Evolutionary conservation across 2,797 vertebrate species (phyloP).

Genomic region (Streptopelia turtur): DNA sequence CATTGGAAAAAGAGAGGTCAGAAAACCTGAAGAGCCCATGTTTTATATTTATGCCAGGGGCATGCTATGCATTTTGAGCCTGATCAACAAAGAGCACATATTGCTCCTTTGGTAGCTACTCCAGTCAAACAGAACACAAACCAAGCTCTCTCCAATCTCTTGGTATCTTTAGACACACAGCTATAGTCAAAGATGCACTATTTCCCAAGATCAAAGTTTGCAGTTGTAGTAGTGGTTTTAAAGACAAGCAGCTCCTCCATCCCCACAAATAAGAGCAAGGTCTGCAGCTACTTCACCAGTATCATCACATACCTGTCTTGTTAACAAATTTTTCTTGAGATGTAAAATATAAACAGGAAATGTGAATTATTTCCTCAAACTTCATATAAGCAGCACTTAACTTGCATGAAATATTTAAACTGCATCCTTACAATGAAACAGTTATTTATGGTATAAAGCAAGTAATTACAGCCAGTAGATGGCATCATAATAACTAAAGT

Average conservation of each 20-base stretch:
- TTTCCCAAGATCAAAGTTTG: not conserved
- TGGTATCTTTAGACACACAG: not conserved
- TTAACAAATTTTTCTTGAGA: not conserved
- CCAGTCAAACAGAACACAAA: not conserved
- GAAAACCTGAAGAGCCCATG: not conserved
- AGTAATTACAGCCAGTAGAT: constrained; percentile 77
- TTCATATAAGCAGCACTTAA: not conserved
- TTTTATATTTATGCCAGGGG: not conserved
- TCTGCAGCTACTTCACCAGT: not conserved
- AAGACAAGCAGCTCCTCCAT: not conserved
- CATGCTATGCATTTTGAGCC: not conserved
- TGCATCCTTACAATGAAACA: not conserved
- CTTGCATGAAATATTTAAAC: not conserved
- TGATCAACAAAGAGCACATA: not conserved
- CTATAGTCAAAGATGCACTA: not conserved
- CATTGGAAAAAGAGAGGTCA: not conserved
- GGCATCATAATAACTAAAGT: constrained; percentile 77
- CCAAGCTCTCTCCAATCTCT: not conserved
- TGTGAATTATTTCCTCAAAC: not conserved
- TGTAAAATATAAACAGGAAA: not conserved
- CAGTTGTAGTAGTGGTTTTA: not conserved
- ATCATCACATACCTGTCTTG: not conserved
- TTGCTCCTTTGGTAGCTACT: not conserved
- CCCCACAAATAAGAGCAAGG: not conserved
- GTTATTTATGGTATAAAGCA: not conserved